Evolutionary conservation across 2,797 vertebrate species (phyloP), one percentile per base, ranked within the genome.

Genomic region (Hyperoplus immaculatus): DNA sequence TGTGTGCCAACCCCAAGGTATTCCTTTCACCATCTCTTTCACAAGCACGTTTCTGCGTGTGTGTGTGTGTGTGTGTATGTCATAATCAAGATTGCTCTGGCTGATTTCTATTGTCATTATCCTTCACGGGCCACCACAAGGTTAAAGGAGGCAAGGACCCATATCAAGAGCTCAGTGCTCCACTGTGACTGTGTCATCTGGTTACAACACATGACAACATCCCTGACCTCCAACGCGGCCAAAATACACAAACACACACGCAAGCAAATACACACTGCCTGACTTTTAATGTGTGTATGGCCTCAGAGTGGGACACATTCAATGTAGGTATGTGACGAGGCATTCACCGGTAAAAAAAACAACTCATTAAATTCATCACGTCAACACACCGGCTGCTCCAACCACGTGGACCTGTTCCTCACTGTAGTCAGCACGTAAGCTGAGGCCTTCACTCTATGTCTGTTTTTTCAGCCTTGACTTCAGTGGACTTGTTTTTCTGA

Each of bases 401-500:
- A 43, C 49, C 73, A 57, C 18, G 51, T 84, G 47, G 53, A 51
- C 64, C 51, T 83, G 16, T 53, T 9, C 53, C 61, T 38, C 65
- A 42, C 57, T 55, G 21, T 10, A 15, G 45, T 79, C 76, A 72
- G 71, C 63, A 57, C 13, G 39, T 41, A 54, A 38, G 54, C 10
- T 12, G 21, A 81, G 81, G 64, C 79, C 80, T 87, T 89, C 64
- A 2, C 60, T 83, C 71, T 62, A 1, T 69, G 76, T 72, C 58
- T 87, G 74, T 82, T 92, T 87, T 72, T n/a, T 81, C 88, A 87
- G 82, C 91, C 92, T 87, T 91, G 86, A 69, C 78, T 78, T 61
- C 45, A 56, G 47, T 8, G 86, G 54, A 86, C 91, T 91, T 91
- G 87, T 81, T 82, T 79, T 86, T 71, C n/a, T 54, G 66, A 65